phyloP scores from a whole-genome alignment of 2,888 invertebrate genomes.

The Glyphotaelius pellucidus region DNA sequence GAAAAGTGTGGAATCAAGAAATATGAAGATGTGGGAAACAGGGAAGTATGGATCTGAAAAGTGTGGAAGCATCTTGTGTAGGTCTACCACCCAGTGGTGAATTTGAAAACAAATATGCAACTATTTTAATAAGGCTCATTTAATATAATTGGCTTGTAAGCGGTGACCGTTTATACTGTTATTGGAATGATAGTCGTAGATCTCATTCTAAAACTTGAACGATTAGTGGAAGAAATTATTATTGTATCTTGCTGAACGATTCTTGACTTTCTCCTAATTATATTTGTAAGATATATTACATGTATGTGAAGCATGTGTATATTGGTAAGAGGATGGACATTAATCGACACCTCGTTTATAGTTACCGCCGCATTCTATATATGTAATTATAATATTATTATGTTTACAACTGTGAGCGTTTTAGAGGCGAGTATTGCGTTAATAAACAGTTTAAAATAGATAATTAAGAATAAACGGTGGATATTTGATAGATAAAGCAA shows the following conservation, averaged over 20 bases:
- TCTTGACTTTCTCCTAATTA: constrained; percentile 37
- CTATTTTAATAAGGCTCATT: background rate
- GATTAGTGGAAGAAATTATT: constrained; percentile 24
- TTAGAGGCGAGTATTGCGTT: background rate
- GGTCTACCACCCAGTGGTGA: background rate
- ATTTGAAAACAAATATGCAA: background rate
- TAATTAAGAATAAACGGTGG: background rate
- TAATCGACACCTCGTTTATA: constrained; percentile 33
- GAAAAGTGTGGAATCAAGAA: too few species aligned
- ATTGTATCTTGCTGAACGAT: constrained; percentile 13
- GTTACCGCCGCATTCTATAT: background rate
- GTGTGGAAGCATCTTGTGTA: background rate
- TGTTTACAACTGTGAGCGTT: background rate
- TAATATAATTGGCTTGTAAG: background rate
- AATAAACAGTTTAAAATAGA: background rate
- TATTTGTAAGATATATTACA: constrained; percentile 8
- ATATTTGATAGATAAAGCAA: background rate
- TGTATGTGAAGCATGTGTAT: background rate
- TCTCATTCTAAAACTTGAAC: constrained; percentile 3
- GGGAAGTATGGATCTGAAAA: background rate
- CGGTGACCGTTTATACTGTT: background rate
- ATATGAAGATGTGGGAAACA: too few species aligned
- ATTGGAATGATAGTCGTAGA: background rate
- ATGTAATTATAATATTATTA: background rate
- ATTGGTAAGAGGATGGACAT: background rate